phyloP scores from a whole-genome alignment of 1,140 invertebrate species.

The Nylanderia fulva region DNA sequence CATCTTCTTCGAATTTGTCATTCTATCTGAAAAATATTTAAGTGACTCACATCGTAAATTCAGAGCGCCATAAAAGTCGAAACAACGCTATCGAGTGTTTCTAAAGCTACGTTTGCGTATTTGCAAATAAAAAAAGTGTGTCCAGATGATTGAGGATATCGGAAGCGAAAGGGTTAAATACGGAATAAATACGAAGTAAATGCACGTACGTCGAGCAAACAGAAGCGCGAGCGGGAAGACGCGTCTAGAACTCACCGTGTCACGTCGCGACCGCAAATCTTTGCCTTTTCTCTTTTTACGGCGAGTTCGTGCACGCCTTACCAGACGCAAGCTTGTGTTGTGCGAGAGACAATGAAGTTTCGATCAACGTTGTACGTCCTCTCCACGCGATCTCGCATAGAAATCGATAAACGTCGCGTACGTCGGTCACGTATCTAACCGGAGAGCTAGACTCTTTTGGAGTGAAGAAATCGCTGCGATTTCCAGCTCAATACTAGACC shows the following conservation, averaged over 20 bases:
- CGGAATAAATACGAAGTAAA: background rate
- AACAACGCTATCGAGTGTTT: conserved; percentile 26
- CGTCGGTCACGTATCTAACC: conserved; percentile 72
- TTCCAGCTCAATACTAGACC: conserved; percentile 15
- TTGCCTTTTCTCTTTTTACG: conserved; percentile 7
- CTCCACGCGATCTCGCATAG: conserved; percentile 64
- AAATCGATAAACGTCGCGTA: conserved; percentile 72
- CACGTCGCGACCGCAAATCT: conserved; percentile 47
- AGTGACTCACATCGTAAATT: background rate
- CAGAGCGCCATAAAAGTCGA: background rate
- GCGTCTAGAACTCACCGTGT: conserved; percentile 19
- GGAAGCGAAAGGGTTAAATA: conserved; percentile 27
- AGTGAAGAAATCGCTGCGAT: conserved; percentile 70
- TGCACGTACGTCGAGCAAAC: conserved; percentile 8
- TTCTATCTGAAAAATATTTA: background rate
- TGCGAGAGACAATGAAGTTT: conserved; percentile 51
- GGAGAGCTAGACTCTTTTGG: conserved; percentile 68
- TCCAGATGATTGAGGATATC: background rate
- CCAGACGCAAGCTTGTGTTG: background rate
- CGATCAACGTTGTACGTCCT: conserved; percentile 62
- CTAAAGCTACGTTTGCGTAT: conserved; percentile 22
- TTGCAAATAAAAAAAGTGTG: conserved; percentile 43
- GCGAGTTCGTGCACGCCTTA: conserved; percentile 24
- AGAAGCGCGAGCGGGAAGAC: conserved; percentile 39
- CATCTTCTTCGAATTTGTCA: background rate